Base-by-base conservation (phyloP, 2,888 invertebrate species). In the Baccha elongata region DNA sequence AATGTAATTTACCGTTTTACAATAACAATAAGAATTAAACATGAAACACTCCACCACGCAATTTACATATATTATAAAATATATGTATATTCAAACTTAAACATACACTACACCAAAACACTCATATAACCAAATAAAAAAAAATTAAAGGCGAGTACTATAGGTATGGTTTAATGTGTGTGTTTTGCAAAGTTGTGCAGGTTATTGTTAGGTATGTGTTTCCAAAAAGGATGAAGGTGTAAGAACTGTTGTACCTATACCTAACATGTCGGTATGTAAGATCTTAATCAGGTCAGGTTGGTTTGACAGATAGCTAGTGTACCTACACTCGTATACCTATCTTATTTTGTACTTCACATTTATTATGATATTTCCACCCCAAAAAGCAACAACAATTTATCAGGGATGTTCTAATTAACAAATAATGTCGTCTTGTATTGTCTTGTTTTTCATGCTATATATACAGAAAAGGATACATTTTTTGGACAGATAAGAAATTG, bases 141-240 rank as follows among this genome's bases (percentile, higher is more conserved):
- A 8, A 29, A 26, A 42, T 58, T 42, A 58, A 17, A 58, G 26
- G 40, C n/a, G n/a, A n/a, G n/a, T n/a, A n/a, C n/a, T n/a, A n/a
- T n/a, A n/a, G n/a, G n/a, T n/a, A n/a, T 58, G 58, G 42, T 58
- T 17, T 42, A 7, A n/a, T 65, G 23, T 44, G 23, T 44, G 11
- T 23, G 32, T 52, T n/a, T 35, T 62, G 32, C 19, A 11, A 29
- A 13, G 60, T 60, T 50, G 40, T 13, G 26, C 46, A 50, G 19
- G 58, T 60, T 71, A 40, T 50, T 26, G 60, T 71, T 48, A 50
- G 19, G 58, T 60, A 60, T 29, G 40, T 26, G 60, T 71, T 48
- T 29, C 29, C 50, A 37, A 17, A 40, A 40, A 50, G 44, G 60
- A 60, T 60, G 42, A 60, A 60, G 60, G 44, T 60, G 23, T 60